These are phyloP conservation scores for Pimpla rufipes DNA, from an alignment of 2,888 invertebrate species.

Conservation along the genomic window DNA sequence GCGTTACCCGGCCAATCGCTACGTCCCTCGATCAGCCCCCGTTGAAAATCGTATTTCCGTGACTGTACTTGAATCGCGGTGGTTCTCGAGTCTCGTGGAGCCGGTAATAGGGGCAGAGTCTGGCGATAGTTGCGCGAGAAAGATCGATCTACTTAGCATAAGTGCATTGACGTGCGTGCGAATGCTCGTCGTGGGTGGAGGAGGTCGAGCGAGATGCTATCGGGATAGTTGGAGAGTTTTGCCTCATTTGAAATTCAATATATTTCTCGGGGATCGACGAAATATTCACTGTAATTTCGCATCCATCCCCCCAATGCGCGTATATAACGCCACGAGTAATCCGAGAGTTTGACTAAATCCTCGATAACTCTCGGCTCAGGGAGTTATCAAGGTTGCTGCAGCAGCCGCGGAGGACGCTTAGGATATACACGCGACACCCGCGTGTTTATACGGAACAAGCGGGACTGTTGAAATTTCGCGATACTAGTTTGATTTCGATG, in stretches of 20 bases:
- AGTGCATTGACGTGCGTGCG: constrained; percentile 35
- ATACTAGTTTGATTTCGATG: constrained; percentile 21
- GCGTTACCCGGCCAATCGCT: constrained; percentile 9
- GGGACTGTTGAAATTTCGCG: constrained; percentile 12
- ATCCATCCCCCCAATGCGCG: neutral
- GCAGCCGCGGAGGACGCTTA: neutral
- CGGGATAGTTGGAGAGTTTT: constrained; percentile 11
- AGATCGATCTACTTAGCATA: constrained; percentile 36
- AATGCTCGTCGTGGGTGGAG: no score
- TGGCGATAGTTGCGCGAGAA: neutral
- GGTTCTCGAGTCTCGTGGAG: constrained; percentile 6
- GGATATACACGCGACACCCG: neutral
- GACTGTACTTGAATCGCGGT: constrained; percentile 37
- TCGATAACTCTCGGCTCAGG: constrained; percentile 24
- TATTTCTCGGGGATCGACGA: constrained; percentile 13
- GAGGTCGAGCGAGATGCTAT: no score
- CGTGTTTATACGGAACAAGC: constrained; percentile 1
- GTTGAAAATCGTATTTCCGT: constrained; percentile 46
- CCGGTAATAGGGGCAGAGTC: neutral
- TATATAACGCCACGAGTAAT: constrained; percentile 12
- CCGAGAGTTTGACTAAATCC: constrained; percentile 39
- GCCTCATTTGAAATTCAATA: constrained; percentile 49
- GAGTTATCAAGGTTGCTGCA: constrained; percentile 38
- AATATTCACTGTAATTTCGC: constrained; percentile 47
- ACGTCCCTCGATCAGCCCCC: neutral